Base-by-base conservation (phyloP, 2,888 invertebrate genomes). In the Diachrysia chrysitis region DNA sequence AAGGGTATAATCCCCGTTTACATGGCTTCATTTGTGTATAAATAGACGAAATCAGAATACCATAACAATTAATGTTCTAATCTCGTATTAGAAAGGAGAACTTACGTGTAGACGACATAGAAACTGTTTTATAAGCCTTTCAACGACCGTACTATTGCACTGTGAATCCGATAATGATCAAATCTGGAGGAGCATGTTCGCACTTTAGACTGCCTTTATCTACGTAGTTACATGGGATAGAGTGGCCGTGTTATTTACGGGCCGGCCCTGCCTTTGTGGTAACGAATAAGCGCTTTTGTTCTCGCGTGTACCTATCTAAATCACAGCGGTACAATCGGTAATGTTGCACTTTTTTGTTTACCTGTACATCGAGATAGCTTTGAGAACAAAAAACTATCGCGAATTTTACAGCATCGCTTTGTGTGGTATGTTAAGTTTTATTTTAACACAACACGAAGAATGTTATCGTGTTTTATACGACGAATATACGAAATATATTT, bases 311-410 rank as follows among this genome's bases (percentile, higher is more conserved):
- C 48, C 48, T 51, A 87, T 88, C 90, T 92, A 90, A 90, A 91
- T 91, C 91, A 91, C 87, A 80, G 76, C 66, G 76, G 90, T 89
- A 90, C 85, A 83, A 89, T 89, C 87, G 82, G 81, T 83, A 83
- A 83, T 81, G 79, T 76, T 84, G 82, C 84, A 85, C 78, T 85
- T 85, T 83, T 87, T 81, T 64, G 17, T 66, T 42, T 65, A 37
- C 48, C 54, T 76, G 64, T 69, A 70, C 66, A 19, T 37, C 56
- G 48, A 46, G 67, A 69, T 58, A 55, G 16, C 2, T 25, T 25
- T 3, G 9, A 19, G 5, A 56, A 55, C 56, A 63, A 57, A 63
- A 63, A 57, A 29, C 25, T 17, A 25, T 61, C 25, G 42, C 42
- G 9, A 53, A 25, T 29, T 54, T 17, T 25, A 42, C n/a, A 17